Percentiles rank a stretch among this genome's conserved stretches.
phyloP scores from a whole-genome alignment of 2,888 invertebrate genomes.

The Nephrotoma guestfalica region DNA sequence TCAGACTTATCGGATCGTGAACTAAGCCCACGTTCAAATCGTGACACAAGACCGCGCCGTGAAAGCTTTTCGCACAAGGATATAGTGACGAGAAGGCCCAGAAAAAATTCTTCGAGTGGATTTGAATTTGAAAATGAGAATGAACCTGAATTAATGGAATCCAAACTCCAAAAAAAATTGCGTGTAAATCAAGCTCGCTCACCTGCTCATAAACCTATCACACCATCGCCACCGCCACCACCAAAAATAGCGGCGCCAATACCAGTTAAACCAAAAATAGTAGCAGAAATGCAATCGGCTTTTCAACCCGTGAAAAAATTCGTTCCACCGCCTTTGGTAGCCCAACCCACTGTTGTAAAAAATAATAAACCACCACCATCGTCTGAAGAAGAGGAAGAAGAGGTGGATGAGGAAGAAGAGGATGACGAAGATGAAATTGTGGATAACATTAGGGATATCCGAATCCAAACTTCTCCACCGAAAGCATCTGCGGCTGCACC shows the following conservation, averaged over 20 bases:
- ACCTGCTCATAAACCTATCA: background rate
- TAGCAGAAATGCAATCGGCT: background rate
- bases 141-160: background rate
- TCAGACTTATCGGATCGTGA: conserved; percentile 29
- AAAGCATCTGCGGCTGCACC: background rate
- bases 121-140: conserved; percentile 4
- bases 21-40: conserved; percentile 9
- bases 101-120: conserved; percentile 16
- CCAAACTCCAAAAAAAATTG: background rate
- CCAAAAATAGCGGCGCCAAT: background rate
- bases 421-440: conserved; percentile 6
- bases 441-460: conserved; percentile 7
- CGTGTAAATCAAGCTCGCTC: background rate
- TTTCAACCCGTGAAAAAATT: background rate
- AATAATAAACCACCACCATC: background rate
- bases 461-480: conserved; percentile 14
- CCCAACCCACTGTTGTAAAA: background rate
- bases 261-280: background rate
- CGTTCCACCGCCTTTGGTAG: no score
- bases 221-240: background rate
- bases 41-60: conserved; percentile 15
- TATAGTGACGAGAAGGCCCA: conserved; percentile 8
- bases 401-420: conserved; percentile 11
- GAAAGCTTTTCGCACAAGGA: background rate
- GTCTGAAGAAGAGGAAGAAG: background rate